phyloP scores from a whole-genome alignment of 64 coral and sea anemone species.

The Astreopora myriophthalma region DNA sequence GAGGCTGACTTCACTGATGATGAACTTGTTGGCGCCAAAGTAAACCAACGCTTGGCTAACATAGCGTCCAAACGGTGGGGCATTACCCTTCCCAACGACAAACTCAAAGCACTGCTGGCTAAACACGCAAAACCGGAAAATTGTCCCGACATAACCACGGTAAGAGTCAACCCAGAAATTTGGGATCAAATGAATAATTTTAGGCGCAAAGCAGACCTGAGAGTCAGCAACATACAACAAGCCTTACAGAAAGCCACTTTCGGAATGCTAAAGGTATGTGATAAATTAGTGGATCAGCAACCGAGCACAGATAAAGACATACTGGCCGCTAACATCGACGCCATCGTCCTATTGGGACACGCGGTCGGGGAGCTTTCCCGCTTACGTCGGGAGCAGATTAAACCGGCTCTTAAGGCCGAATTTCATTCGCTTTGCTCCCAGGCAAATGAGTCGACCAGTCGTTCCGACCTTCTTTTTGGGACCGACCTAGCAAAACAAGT shows the following conservation, averaged over 20 bases:
- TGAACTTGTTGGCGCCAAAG: too few relatives aligned
- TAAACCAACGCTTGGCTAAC: neutral
- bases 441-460: neutral
- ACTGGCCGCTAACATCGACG: neutral
- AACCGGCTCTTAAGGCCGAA: neutral
- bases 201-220: neutral
- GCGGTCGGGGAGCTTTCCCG: neutral
- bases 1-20: too few relatives aligned
- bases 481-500: constrained; percentile 6
- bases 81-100: neutral
- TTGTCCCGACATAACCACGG: neutral
- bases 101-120: neutral
- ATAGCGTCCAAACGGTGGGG: neutral
- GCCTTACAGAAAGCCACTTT: neutral
- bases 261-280: neutral
- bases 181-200: neutral
- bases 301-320: neutral
- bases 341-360: neutral
- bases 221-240: neutral
- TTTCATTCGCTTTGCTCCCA: neutral
- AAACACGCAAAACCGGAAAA: neutral
- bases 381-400: neutral
- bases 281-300: neutral
- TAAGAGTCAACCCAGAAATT: neutral
- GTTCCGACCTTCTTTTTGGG: neutral